phyloP scores from a whole-genome alignment of 2,797 vertebrate species.

The Tolypeutes matacus region DNA sequence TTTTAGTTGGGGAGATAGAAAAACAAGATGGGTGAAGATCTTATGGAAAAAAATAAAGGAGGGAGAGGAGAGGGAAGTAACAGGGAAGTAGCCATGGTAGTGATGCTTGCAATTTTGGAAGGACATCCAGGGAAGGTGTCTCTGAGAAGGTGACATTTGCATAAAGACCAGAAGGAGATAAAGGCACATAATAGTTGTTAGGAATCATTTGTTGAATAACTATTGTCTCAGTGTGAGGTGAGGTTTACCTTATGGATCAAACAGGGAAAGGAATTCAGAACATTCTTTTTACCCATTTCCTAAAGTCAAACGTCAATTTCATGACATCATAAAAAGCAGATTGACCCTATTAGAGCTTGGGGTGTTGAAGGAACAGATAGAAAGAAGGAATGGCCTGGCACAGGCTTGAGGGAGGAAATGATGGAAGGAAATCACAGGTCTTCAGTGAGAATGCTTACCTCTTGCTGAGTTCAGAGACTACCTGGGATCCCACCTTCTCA shows the following conservation, averaged over 20 bases:
- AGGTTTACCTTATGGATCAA: neutral
- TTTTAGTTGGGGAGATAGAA: neutral
- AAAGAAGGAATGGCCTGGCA: neutral
- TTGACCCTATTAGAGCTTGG: neutral
- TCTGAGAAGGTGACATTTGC: neutral
- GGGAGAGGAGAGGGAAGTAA: neutral
- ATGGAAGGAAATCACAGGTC: neutral
- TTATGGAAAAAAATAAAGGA: neutral
- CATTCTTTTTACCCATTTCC: constrained; percentile 3
- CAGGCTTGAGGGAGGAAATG: neutral
- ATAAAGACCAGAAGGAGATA: neutral
- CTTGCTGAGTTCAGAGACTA: neutral
- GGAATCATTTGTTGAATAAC: neutral
- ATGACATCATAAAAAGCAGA: neutral
- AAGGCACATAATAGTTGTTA: neutral
- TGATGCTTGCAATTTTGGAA: neutral
- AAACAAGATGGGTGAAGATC: neutral
- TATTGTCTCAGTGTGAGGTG: neutral
- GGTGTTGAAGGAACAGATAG: neutral
- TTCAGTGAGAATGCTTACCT: neutral
- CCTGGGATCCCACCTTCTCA: neutral
- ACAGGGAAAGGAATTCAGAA: neutral
- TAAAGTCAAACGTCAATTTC: neutral
- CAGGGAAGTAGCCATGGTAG: no score
- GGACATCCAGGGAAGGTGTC: neutral